A percentile compares a stretch with the other conserved stretches of the same genome.
These are phyloP conservation scores for Lepus townsendii DNA, from an alignment of 2,797 vertebrate genomes.

Conservation along the genomic window DNA sequence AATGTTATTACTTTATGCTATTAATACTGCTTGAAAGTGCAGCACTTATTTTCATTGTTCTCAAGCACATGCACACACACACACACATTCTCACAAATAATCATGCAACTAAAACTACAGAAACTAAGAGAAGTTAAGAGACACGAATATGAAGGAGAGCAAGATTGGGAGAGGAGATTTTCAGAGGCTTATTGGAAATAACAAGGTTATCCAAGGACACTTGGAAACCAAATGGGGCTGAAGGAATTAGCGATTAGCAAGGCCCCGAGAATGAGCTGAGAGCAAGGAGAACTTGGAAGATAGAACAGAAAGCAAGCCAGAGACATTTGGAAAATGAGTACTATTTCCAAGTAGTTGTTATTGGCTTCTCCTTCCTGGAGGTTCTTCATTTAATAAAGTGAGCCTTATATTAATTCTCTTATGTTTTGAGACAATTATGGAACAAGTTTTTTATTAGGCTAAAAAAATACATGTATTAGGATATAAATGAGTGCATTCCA, in stretches of 20 bases:
- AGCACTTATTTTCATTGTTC: not conserved
- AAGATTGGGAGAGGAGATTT: constrained; percentile 46
- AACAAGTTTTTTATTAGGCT: not conserved
- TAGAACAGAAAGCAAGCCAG: constrained; percentile 68
- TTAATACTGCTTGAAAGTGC: not conserved
- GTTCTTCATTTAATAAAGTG: constrained; percentile 16
- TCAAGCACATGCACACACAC: not conserved
- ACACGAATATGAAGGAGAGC: not conserved
- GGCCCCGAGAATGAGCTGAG: constrained; percentile 18
- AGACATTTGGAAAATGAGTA: constrained; percentile 63
- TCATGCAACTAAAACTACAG: constrained; percentile 30
- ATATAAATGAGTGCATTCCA: not conserved
- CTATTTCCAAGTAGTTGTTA: constrained; percentile 63
- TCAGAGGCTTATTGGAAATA: constrained; percentile 65
- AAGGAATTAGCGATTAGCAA: constrained; percentile 67
- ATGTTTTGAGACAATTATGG: not conserved
- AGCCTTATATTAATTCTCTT: not conserved
- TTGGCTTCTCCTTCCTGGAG: constrained; percentile 34
- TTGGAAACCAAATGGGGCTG: constrained; percentile 57
- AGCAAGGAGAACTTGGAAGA: constrained; percentile 71
- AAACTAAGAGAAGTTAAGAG: constrained; percentile 27
- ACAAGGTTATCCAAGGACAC: constrained; percentile 74
- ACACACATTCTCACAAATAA: constrained; percentile 11
- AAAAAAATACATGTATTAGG: constrained; percentile 3
- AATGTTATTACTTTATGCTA: not conserved